Evolutionary conservation across 2,113 vertebrate species (phyloP), one percentile per base, ranked within the genome.

Genomic region (Oncorhynchus keta): DNA sequence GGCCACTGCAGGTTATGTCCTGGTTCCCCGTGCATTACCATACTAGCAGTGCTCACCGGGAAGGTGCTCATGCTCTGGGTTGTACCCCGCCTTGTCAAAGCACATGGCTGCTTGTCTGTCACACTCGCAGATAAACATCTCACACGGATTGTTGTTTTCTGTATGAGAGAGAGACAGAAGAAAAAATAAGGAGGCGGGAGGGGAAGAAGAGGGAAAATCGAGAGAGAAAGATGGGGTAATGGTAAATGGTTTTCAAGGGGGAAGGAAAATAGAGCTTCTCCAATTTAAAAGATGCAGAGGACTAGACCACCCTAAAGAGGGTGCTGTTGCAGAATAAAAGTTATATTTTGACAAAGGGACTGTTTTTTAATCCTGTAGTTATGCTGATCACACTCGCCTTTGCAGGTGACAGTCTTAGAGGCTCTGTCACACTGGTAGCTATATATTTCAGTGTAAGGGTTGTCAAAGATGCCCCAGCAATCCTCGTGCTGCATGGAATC

Each of bases 61-160:
- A 30, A 94, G 51, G 0, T 71, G 0, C 6, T 16, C 70, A 79
- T 95, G 0, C 0, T 68, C 0, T 0, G 70, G 0, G 22, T 89
- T 82, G 77, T 95, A 95, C 0, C 82, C 82, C 0, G 78, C 85
- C 20, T 69, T 48, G 48, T 94, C 73, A 30, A 97, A 95, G 84
- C 95, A 96, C 14, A 78, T 83, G 82, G 95, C 93, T 0, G 95
- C 95, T 0, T 73, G 3, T 12, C 93, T 93, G 93, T 98, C 97
- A 0, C 97, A 99, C 74, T 96, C 91, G 39, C 97, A 99, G 90
- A 97, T 83, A 83, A 97, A 96, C 80, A 66, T 83, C 76, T 93
- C 83, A 1, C 96, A 98, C 0, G 68, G 74, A 0, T 84, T 0
- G 84, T 97, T 98, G 0, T 79, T 13, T 2, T 16, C 97, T 97